These are phyloP conservation scores for Phoxinus phoxinus DNA, from an alignment of 2,113 vertebrate genomes.

Conservation along the genomic window DNA sequence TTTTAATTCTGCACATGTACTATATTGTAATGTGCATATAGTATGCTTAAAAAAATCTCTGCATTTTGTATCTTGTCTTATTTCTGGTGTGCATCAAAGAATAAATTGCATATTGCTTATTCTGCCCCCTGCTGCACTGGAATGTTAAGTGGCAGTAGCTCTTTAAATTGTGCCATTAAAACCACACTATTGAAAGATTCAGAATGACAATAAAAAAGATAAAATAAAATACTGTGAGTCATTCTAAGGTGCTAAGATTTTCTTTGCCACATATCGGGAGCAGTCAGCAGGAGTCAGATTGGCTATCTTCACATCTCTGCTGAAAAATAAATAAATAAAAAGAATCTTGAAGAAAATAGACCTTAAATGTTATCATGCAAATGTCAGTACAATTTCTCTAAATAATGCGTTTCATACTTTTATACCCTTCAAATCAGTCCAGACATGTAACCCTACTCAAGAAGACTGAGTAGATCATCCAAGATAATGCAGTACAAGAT, in stretches of 20 bases:
- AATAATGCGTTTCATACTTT: not conserved
- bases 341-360: not conserved
- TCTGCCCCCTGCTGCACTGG: not conserved
- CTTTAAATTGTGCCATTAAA: not conserved
- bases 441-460: not conserved
- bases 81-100: not conserved
- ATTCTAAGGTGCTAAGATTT: constrained; percentile 13
- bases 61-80: not conserved
- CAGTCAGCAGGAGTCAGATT: constrained; percentile 17
- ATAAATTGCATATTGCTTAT: not conserved
- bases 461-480: not conserved
- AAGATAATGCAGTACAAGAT: not conserved
- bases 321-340: not conserved
- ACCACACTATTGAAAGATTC: not conserved
- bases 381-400: not conserved
- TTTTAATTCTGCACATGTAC: not conserved
- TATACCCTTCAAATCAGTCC: not conserved
- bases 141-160: too few relatives aligned
- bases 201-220: not conserved
- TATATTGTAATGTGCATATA: not conserved
- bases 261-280: not conserved
- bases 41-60: too few relatives aligned
- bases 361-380: not conserved
- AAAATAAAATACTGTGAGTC: not conserved
- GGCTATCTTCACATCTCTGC: not conserved